These are phyloP conservation scores for Panagrolaimus sp. DNA, from an alignment of 1,140 invertebrate species.

Conservation along the genomic window DNA sequence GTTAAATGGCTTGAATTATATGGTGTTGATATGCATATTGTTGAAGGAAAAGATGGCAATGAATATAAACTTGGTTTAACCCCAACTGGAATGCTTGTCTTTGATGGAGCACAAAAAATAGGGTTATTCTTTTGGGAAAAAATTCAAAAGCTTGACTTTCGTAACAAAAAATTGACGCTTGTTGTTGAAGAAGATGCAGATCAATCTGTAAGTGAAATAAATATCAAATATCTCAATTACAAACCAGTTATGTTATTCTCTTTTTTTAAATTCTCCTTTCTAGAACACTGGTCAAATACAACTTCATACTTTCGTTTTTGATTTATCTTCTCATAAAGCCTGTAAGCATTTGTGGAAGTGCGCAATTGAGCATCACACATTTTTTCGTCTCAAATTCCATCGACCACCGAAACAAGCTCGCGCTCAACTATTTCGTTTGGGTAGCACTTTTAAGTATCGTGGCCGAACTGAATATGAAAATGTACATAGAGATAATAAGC, in stretches of 20 bases:
- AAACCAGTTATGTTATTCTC: background rate
- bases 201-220: constrained; percentile 33
- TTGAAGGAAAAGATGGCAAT: constrained; percentile 81
- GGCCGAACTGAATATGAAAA: constrained; percentile 57
- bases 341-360: constrained; percentile 98
- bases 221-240: background rate
- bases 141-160: constrained; percentile 54
- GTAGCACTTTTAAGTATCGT: constrained; percentile 54
- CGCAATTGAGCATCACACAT: constrained; percentile 93
- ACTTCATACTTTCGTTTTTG: constrained; percentile 61
- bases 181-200: constrained; percentile 57
- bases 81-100: constrained; percentile 88
- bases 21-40: constrained; percentile 88
- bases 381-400: constrained; percentile 72
- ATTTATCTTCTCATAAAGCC: constrained; percentile 86
- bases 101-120: constrained; percentile 89
- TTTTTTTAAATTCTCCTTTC: constrained; percentile 15
- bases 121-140: constrained; percentile 90
- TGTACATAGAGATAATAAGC: constrained; percentile 39
- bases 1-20: constrained; percentile 94
- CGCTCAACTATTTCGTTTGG: constrained; percentile 50
- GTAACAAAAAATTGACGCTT: constrained; percentile 51
- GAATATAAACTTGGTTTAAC: constrained; percentile 93
- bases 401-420: constrained; percentile 25
- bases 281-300: constrained; percentile 48